Evolutionary conservation across 2,888 invertebrate species (phyloP).

Genomic region (Parascotia fuliginaria): DNA sequence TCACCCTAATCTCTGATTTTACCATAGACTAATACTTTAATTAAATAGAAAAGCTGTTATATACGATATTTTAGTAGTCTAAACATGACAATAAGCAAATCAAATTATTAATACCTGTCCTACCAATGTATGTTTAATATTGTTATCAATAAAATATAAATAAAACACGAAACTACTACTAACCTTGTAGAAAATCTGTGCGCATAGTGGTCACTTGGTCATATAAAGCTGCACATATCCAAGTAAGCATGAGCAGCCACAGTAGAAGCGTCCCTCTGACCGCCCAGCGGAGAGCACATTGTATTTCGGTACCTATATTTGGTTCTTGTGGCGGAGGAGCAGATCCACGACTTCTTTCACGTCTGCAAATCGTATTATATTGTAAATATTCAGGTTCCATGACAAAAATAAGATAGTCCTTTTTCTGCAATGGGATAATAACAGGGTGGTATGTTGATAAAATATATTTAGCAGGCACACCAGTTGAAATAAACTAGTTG

Average conservation of each 20-base stretch:
- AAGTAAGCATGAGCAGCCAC: slow-evolving; percentile 80
- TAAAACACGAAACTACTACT: too few relatives aligned
- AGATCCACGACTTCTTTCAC: slow-evolving; percentile 63
- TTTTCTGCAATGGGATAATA: too few relatives aligned
- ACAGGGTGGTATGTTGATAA: too few relatives aligned
- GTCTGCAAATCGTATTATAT: slow-evolving; percentile 51
- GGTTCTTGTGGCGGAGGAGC: slow-evolving; percentile 54
- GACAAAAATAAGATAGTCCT: too few relatives aligned
- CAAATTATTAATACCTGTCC: too few relatives aligned
- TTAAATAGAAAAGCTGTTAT: too few relatives aligned
- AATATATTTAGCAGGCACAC: too few relatives aligned
- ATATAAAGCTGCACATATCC: slow-evolving; percentile 80
- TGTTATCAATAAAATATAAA: background rate
- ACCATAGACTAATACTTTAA: too few relatives aligned
- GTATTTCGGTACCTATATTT: slow-evolving; percentile 67
- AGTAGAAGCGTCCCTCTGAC: slow-evolving; percentile 73
- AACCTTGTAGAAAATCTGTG: slow-evolving; percentile 68
- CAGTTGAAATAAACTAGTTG: background rate
- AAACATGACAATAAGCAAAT: too few relatives aligned
- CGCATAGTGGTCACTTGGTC: slow-evolving; percentile 75
- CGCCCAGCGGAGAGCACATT: slow-evolving; percentile 75
- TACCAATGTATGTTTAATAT: too few relatives aligned
- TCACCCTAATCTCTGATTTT: too few relatives aligned
- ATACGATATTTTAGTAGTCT: too few relatives aligned
- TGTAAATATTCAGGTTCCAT: slow-evolving; percentile 11